phyloP scores from a whole-genome alignment of 2,797 vertebrate genomes.

The Sylvia borin region DNA sequence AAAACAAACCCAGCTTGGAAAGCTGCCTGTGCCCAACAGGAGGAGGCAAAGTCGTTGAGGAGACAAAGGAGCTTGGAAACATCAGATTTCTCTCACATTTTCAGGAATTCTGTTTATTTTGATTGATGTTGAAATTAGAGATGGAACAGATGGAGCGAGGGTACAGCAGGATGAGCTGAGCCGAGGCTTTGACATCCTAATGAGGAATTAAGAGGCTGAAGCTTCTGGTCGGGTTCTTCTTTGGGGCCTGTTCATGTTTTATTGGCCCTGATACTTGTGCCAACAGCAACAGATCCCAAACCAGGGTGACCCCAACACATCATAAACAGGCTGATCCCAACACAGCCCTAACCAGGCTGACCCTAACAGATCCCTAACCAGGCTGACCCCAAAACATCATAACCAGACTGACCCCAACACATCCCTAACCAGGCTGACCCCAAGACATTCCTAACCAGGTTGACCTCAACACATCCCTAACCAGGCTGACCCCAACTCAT shows the following conservation, averaged over 20 bases:
- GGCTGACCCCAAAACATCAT: background rate
- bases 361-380: background rate
- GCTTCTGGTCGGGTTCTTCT: background rate
- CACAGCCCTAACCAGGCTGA: background rate
- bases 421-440: no score
- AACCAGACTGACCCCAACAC: background rate
- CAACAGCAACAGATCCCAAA: background rate
- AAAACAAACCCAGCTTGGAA: conserved; percentile 54
- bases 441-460: background rate
- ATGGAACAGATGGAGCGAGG: conserved; percentile 27
- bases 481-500: background rate
- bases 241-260: background rate
- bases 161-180: conserved; percentile 1
- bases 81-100: background rate
- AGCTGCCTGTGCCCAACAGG: conserved; percentile 46
- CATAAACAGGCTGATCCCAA: background rate
- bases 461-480: background rate
- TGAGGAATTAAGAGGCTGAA: conserved; percentile 16
- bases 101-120: conserved; percentile 25
- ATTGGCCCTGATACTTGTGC: background rate
- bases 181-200: background rate
- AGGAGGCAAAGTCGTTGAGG: conserved; percentile 21
- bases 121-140: background rate
- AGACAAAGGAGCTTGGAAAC: conserved; percentile 50
- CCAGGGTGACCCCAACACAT: background rate